These are phyloP conservation scores for Sceloporus tristichus DNA, from an alignment of 2,113 vertebrate species.

Conservation along the genomic window DNA sequence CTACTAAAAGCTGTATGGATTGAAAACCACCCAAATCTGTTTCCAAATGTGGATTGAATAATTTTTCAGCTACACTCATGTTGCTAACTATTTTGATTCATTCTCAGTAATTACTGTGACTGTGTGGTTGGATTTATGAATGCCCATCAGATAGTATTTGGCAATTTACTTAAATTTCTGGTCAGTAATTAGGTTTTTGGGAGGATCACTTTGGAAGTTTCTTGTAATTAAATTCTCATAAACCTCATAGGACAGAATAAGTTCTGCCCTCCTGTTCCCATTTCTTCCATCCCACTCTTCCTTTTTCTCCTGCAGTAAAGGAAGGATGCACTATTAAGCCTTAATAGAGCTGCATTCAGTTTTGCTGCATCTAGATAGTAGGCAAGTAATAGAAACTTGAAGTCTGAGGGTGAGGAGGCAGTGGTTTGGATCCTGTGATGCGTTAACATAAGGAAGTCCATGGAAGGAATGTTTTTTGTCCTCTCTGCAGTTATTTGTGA, in stretches of 20 bases:
- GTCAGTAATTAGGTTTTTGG: not conserved
- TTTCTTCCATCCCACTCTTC: not conserved
- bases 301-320: not conserved
- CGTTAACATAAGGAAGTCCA: not conserved
- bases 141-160: not conserved
- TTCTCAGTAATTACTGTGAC: not conserved
- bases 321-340: not conserved
- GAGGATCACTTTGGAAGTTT: not conserved
- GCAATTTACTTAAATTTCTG: not conserved
- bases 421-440: not conserved
- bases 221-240: not conserved
- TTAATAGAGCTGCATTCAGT: not conserved
- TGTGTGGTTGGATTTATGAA: not conserved
- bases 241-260: too few species aligned
- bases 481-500: not conserved
- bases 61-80: not conserved
- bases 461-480: not conserved
- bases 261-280: not conserved
- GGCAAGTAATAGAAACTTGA: not conserved
- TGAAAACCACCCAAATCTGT: not conserved
- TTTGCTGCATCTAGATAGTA: not conserved
- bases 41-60: not conserved
- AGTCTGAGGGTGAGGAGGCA: not conserved
- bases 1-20: not conserved
- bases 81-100: not conserved